Evolutionary conservation across 2,888 invertebrate genomes (phyloP).

Genomic region (Agriopis leucophaearia): DNA sequence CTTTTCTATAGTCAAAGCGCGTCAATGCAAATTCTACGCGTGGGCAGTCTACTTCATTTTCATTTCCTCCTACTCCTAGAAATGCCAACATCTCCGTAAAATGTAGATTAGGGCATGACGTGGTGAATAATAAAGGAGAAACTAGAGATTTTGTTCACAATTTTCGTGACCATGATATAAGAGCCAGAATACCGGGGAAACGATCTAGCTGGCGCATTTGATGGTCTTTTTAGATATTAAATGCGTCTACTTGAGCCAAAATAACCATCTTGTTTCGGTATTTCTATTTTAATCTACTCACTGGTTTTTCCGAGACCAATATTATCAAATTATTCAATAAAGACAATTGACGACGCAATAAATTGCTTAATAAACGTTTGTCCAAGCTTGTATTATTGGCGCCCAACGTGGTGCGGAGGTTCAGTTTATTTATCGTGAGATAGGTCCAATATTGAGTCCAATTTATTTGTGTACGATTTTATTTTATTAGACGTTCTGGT

Average conservation of each 20-base stretch:
- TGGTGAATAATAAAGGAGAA: slow-evolving; percentile 12
- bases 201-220: too few relatives aligned
- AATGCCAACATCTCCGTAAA: slow-evolving; percentile 10
- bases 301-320: too few relatives aligned
- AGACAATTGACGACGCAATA: background rate
- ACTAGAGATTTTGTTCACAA: background rate
- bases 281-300: too few relatives aligned
- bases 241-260: too few relatives aligned
- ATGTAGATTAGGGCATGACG: slow-evolving; percentile 13
- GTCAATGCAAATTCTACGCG: slow-evolving; percentile 23
- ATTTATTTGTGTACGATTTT: slow-evolving; percentile 27
- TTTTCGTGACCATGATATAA: too few relatives aligned
- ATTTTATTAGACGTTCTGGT: slow-evolving; percentile 22
- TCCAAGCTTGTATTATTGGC: slow-evolving; percentile 45
- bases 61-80: background rate
- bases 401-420: slow-evolving; percentile 51
- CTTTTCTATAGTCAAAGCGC: background rate
- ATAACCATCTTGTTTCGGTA: too few relatives aligned
- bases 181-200: too few relatives aligned
- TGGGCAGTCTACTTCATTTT: slow-evolving; percentile 21
- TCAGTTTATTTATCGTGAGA: slow-evolving; percentile 25
- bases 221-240: too few relatives aligned
- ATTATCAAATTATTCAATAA: background rate
- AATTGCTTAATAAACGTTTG: background rate
- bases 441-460: slow-evolving; percentile 27